These are phyloP conservation scores for Sebastes nivosus DNA, from an alignment of 2,797 vertebrate genomes.

Conservation along the genomic window DNA sequence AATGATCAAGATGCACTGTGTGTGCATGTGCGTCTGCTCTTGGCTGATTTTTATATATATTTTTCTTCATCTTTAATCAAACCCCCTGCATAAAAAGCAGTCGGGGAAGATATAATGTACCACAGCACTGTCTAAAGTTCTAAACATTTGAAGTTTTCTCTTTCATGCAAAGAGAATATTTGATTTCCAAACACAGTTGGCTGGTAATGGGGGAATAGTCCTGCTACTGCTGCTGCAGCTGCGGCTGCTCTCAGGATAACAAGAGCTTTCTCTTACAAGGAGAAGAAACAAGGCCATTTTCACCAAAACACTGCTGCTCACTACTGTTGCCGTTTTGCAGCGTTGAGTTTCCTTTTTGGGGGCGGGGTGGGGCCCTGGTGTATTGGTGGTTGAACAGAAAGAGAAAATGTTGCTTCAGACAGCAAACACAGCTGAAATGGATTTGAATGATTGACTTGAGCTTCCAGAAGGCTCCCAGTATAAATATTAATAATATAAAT, in stretches of 20 bases:
- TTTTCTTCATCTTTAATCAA: slow-evolving; percentile 36
- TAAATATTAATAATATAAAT: neutral
- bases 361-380: neutral
- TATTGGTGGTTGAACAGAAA: slow-evolving; percentile 14
- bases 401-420: slow-evolving; percentile 9
- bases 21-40: neutral
- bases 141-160: slow-evolving; percentile 42
- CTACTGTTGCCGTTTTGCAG: slow-evolving; percentile 7
- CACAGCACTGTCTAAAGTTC: slow-evolving; percentile 29
- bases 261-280: slow-evolving; percentile 23
- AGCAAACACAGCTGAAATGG: neutral
- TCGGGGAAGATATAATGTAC: slow-evolving; percentile 17
- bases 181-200: slow-evolving; percentile 48
- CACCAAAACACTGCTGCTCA: neutral
- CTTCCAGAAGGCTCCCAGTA: neutral
- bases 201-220: slow-evolving; percentile 41
- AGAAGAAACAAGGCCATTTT: slow-evolving; percentile 16
- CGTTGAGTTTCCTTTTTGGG: neutral
- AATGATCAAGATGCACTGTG: neutral
- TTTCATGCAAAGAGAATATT: slow-evolving; percentile 66
- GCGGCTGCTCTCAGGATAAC: slow-evolving; percentile 27
- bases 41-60: neutral
- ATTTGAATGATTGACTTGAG: neutral
- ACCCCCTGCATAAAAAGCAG: slow-evolving; percentile 7
- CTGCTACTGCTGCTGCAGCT: neutral